Evolutionary conservation across 2,113 vertebrate genomes (phyloP), one percentile per base, ranked within the genome.

Genomic region (Quiscalus mexicanus): DNA sequence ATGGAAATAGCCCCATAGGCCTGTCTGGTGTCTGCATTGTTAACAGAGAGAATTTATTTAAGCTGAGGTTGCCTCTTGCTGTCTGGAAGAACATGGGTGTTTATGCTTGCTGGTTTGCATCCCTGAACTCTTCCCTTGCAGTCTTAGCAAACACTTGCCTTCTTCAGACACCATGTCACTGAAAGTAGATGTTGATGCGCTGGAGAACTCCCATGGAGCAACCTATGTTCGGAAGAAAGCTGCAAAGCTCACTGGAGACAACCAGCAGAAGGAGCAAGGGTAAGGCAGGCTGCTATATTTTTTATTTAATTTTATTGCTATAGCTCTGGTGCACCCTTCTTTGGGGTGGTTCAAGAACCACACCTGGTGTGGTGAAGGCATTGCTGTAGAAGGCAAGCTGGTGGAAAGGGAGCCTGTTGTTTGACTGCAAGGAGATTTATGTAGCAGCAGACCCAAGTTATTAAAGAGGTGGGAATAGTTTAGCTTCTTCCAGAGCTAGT

Each of bases 131-230:
- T 69, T 47, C 60, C 74, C 31, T 60, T 33, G 11, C 97, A 99
- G 99, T 95, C 98, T 99, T 90, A 99, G 99, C 96, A 99, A 99
- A 93, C 99, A 99, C 94, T 98, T 99, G 37, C 99, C 99, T 5
- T 99, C 99, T 1, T 99, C 99, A 1, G 99, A 99, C 82, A 98
- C 98, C 39, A 98, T 99, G 99, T 99, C 99, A 64, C 98, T 99
- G 75, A 99, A 99, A 55, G 98, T 99, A 60, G 99, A 99, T 45
- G 98, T 99, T 13, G 99, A 99, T 55, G 99, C 99, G 21, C 98
- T 99, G 96, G 99, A 99, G 97, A 99, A 99, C 97, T 99, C 99
- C n/a, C 99, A 99, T 45, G 99, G 99, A 84, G 99, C 99, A 80
- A 99, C 99, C 0, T 99, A 99, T 5, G 89, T 99, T 97, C 98